These are phyloP conservation scores for Gasterosteus aculeatus DNA, from an alignment of 2,113 vertebrate species.

Conservation along the genomic window DNA sequence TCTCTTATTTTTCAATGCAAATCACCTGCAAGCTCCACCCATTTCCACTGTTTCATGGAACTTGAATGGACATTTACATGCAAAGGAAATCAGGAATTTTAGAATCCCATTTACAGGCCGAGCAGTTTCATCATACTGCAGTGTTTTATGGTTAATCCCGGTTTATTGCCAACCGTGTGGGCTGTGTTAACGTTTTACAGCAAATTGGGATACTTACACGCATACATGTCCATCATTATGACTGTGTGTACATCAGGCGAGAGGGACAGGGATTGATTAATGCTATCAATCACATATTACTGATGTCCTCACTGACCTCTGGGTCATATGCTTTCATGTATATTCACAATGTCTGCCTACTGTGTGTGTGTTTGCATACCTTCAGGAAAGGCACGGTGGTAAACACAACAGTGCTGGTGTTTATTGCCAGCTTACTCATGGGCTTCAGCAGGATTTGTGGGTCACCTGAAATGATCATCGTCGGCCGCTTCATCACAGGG, in stretches of 20 bases:
- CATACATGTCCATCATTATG: constrained; percentile 27
- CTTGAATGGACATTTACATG: constrained; percentile 64
- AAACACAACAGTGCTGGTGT: constrained; percentile 84
- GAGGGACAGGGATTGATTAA: constrained; percentile 23
- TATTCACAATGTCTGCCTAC: not conserved
- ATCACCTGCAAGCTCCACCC: constrained; percentile 11
- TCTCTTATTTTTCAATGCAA: not conserved
- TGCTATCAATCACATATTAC: constrained; percentile 29
- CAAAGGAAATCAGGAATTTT: constrained; percentile 73
- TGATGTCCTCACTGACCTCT: constrained; percentile 33
- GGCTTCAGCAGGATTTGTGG: constrained; percentile 85
- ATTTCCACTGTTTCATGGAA: constrained; percentile 3
- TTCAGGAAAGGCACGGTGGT: constrained; percentile 87
- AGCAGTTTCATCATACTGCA: constrained; percentile 58
- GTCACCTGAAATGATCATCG: constrained; percentile 90
- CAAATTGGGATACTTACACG: constrained; percentile 50
- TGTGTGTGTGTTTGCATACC: constrained; percentile 22
- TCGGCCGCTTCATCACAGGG: constrained; percentile 86
- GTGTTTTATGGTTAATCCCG: constrained; percentile 69
- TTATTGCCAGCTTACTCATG: constrained; percentile 84
- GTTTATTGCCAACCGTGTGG: constrained; percentile 20
- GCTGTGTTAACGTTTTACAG: constrained; percentile 59
- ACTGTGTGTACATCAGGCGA: constrained; percentile 58
- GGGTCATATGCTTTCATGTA: constrained; percentile 45
- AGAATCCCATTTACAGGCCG: constrained; percentile 65